These are phyloP conservation scores for Sinodicranocentrus sp. DNA, from an alignment of 2,888 invertebrate species.

Conservation along the genomic window DNA sequence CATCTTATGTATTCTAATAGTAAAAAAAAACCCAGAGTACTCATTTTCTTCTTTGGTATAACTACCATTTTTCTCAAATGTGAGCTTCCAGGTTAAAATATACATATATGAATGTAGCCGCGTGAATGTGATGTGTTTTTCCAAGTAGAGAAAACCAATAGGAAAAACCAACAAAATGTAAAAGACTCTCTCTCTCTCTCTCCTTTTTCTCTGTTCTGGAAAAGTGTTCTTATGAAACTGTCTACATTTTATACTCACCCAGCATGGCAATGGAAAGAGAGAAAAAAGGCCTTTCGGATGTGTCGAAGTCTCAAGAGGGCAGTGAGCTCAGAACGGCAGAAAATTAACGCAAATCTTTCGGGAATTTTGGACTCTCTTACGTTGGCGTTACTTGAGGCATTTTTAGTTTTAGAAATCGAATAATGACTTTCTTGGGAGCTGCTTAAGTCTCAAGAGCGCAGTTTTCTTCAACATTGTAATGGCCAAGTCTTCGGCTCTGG, in stretches of 20 bases:
- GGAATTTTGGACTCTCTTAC: constrained; percentile 76
- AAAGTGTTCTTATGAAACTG: constrained; percentile 38
- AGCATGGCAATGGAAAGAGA: constrained; percentile 39
- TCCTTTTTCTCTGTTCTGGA: not conserved
- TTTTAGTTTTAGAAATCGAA: constrained; percentile 77
- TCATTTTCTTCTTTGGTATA: constrained; percentile 47
- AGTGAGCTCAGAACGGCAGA: constrained; percentile 88
- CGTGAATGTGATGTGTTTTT: constrained; percentile 16
- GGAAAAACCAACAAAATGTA: constrained; percentile 8
- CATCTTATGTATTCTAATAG: constrained; percentile 32
- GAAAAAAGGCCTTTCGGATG: constrained; percentile 76
- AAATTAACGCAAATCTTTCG: constrained; percentile 83
- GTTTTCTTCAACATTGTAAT: constrained; percentile 77
- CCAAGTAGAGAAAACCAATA: constrained; percentile 10
- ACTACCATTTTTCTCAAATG: too few species aligned
- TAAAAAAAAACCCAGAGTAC: constrained; percentile 30
- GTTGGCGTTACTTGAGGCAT: constrained; percentile 76
- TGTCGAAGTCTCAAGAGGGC: constrained; percentile 81
- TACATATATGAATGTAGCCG: too few species aligned
- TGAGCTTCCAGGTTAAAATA: too few species aligned
- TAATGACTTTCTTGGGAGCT: constrained; percentile 77
- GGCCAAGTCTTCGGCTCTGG: constrained; percentile 76
- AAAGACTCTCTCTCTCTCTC: not conserved
- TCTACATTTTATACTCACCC: constrained; percentile 36
- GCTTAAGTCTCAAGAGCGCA: constrained; percentile 75